Evolutionary conservation across 2,113 vertebrate genomes (phyloP), one percentile per base, ranked within the genome.

Genomic region (Myocastor coypus): DNA sequence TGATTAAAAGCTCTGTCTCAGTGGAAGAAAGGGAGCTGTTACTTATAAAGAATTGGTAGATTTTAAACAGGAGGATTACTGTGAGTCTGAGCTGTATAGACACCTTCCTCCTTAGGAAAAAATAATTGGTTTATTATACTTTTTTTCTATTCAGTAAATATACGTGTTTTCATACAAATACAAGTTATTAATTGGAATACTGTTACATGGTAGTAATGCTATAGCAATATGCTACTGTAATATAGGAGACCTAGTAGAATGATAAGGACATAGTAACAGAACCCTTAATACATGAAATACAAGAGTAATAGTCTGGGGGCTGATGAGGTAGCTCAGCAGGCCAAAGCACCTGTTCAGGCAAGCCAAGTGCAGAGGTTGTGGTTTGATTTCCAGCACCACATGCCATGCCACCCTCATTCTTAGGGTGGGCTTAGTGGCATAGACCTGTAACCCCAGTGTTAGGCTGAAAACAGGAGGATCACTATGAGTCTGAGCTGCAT

Each of bases 1-100:
- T 96, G 68, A 87, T 75, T 87, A 88, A 64, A 46, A 84, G 3
- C 19, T 89, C 71, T 50, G 5, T 93, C 19, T 50, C 63, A 93
- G 32, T 46, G 52, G 92, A 32, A 64, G 73, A 37, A 87, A 50
- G 16, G 28, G 14, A 81, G 1, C 63, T 77, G 7, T 90, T 94
- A 40, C 46, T n/a, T 1, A 81, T 80, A 57, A 17, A 19, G 55
- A 3, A 57, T 57, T 57, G 55, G 55, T 57, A 57, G 55, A 17
- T 57, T 57, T 83, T 64, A 46, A 46, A n/a, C n/a, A n/a, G n/a
- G n/a, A n/a, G n/a, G n/a, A n/a, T n/a, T n/a, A n/a, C n/a, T n/a
- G n/a, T n/a, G n/a, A n/a, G n/a, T n/a, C n/a, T n/a, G n/a, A n/a
- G n/a, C n/a, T n/a, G n/a, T n/a, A n/a, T 55, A 81, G 19, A 68